phyloP scores from a whole-genome alignment of 1,140 invertebrate species.

The Hycleus cichorii region DNA sequence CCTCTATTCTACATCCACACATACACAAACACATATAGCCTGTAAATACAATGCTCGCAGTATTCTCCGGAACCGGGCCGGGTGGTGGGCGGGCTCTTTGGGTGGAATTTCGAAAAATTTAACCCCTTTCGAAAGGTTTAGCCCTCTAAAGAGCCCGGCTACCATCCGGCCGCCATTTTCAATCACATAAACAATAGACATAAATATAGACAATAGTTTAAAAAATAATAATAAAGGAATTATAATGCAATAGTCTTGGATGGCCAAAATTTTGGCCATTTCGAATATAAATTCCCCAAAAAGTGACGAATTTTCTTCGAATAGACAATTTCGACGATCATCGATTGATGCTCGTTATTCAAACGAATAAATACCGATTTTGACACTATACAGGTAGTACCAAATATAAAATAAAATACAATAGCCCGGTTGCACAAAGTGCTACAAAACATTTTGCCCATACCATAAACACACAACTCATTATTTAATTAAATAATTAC shows the following conservation, averaged over 20 bases:
- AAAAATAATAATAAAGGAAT: constrained; percentile 20
- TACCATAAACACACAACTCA: constrained; percentile 26
- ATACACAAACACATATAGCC: not conserved
- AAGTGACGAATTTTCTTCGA: constrained; percentile 26
- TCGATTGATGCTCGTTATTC: not conserved
- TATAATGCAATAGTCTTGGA: constrained; percentile 30
- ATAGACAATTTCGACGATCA: not conserved
- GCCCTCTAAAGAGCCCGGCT: too few species aligned
- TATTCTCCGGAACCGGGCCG: not conserved
- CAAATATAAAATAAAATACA: constrained; percentile 24
- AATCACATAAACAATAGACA: constrained; percentile 22
- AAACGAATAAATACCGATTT: too few species aligned
- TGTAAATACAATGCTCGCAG: constrained; percentile 23
- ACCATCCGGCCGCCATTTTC: not conserved
- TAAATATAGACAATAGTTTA: constrained; percentile 32
- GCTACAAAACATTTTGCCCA: constrained; percentile 42
- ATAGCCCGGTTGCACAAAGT: constrained; percentile 43
- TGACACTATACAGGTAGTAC: too few species aligned
- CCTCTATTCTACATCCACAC: too few species aligned
- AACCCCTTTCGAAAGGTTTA: too few species aligned
- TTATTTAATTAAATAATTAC: too few species aligned
- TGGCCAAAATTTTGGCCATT: constrained; percentile 13
- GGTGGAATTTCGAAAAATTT: not conserved
- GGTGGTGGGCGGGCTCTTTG: not conserved
- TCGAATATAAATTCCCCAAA: constrained; percentile 37